phyloP scores from a whole-genome alignment of 2,888 invertebrate genomes.

The Leptopilina syphax region DNA sequence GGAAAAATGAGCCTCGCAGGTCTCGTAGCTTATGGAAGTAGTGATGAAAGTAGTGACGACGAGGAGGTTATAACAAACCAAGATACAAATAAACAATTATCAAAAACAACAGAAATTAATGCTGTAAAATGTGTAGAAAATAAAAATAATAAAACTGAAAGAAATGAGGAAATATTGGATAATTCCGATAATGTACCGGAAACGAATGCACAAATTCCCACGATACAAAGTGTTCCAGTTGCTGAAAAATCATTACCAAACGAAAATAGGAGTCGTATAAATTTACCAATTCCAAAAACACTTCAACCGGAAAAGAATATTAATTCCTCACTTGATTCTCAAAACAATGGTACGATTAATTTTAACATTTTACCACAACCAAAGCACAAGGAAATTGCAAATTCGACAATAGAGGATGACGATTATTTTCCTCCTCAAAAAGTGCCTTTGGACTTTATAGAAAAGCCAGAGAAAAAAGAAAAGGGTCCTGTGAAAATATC shows the following conservation, averaged over 20 bases:
- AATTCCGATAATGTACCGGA: background rate
- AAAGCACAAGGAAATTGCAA: constrained; percentile 55
- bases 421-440: constrained; percentile 78
- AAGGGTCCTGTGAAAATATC: constrained; percentile 82
- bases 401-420: constrained; percentile 77
- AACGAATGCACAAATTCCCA: background rate
- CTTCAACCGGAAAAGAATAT: constrained; percentile 20
- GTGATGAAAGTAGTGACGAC: constrained; percentile 71
- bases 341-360: constrained; percentile 53
- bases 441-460: constrained; percentile 62
- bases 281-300: constrained; percentile 42
- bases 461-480: constrained; percentile 64
- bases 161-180: background rate
- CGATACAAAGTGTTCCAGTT: constrained; percentile 5
- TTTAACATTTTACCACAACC: constrained; percentile 78
- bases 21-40: constrained; percentile 72
- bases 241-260: background rate
- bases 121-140: background rate
- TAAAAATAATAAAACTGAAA: constrained; percentile 7
- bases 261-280: constrained; percentile 26
- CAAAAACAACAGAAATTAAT: background rate
- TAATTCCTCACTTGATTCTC: background rate
- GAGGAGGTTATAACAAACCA: constrained; percentile 60
- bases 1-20: constrained; percentile 72
- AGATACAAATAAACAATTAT: constrained; percentile 29